These are phyloP conservation scores for Lophochroa leadbeateri DNA, from an alignment of 2,113 vertebrate species.

Conservation along the genomic window DNA sequence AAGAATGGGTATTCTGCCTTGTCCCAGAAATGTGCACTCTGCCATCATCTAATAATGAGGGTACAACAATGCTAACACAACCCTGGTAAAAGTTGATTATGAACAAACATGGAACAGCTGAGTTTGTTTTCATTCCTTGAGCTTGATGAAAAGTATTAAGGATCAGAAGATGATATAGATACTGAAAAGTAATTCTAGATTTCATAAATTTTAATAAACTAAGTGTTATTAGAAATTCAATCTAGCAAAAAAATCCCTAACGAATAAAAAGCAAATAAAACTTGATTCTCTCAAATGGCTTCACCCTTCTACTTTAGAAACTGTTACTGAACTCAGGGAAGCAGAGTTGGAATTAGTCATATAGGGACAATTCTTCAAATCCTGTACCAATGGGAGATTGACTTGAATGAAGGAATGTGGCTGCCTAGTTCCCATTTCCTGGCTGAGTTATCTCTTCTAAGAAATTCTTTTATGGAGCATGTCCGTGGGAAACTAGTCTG, in stretches of 20 bases:
- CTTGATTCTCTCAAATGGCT: background rate
- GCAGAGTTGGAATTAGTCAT: conserved; percentile 15
- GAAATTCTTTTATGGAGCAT: conserved; percentile 23
- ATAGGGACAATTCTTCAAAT: background rate
- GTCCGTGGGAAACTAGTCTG: conserved; percentile 46
- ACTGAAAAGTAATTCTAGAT: background rate
- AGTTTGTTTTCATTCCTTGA: conserved; percentile 38
- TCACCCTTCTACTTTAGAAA: background rate
- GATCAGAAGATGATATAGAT: background rate
- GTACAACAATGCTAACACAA: background rate
- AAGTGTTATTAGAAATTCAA: conserved; percentile 19
- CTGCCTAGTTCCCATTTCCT: conserved; percentile 44
- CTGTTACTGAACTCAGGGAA: background rate
- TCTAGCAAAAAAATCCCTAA: background rate
- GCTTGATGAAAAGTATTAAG: background rate
- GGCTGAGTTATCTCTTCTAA: conserved; percentile 46
- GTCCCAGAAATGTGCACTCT: background rate
- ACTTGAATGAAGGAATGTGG: conserved; percentile 18
- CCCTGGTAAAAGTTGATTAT: background rate
- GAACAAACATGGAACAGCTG: conserved; percentile 7
- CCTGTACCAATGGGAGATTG: conserved; percentile 10
- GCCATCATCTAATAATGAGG: background rate
- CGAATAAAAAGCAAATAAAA: conserved; percentile 42
- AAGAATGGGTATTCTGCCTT: background rate
- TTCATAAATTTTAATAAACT: conserved; percentile 4